Evolutionary conservation across 2,888 invertebrate genomes (phyloP).

Genomic region (Drosophila borealis): DNA sequence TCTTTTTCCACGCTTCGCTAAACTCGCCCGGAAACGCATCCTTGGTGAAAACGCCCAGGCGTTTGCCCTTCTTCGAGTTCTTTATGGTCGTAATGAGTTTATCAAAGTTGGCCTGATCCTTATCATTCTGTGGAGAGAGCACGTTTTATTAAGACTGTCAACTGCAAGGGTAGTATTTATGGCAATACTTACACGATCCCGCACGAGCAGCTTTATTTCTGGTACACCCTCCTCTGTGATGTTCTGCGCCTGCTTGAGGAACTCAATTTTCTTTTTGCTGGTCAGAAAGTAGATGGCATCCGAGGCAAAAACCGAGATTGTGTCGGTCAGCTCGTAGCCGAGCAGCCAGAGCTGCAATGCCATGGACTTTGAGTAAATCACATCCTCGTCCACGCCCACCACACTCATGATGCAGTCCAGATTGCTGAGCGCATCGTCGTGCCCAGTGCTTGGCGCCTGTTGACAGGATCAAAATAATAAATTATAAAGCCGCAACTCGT

Average conservation of each 20-base stretch:
- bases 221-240: slow-evolving; percentile 94
- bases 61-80: slow-evolving; percentile 94
- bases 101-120: slow-evolving; percentile 96
- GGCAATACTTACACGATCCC: slow-evolving; percentile 92
- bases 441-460: slow-evolving; percentile 86
- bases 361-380: slow-evolving; percentile 98
- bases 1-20: slow-evolving; percentile 94
- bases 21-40: slow-evolving; percentile 97
- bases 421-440: slow-evolving; percentile 91
- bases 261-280: slow-evolving; percentile 99
- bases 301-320: slow-evolving; percentile 95
- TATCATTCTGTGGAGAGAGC: slow-evolving; percentile 88
- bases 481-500: slow-evolving; percentile 24
- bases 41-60: slow-evolving; percentile 95
- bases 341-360: slow-evolving; percentile 99
- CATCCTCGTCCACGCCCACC: slow-evolving; percentile 97
- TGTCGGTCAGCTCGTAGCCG: slow-evolving; percentile 98
- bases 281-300: slow-evolving; percentile 95
- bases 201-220: slow-evolving; percentile 92
- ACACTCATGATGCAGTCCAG: slow-evolving; percentile 96
- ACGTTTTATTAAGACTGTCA: no score
- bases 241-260: slow-evolving; percentile 94
- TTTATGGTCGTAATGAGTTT: slow-evolving; percentile 92
- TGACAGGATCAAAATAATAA: background rate
- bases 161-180: no score